Conservation (phyloP, 2,888 invertebrate species). For the Ommatoiulus sabulosus region DNA sequence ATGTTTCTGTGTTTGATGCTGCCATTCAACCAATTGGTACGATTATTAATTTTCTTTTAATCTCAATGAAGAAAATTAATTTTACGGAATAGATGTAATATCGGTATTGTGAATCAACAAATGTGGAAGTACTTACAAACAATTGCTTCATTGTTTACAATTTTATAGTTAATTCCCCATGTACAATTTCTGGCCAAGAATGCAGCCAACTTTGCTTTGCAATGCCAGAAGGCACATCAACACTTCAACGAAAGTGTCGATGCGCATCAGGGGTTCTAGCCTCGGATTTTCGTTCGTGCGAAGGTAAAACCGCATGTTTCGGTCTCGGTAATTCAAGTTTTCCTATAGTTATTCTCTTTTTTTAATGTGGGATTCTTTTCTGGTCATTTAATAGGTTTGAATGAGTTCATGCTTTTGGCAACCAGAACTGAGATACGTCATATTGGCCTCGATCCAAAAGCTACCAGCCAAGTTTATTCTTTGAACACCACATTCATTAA, state of each 20-base stretch:
- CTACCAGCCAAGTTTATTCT: slow-evolving; percentile 85
- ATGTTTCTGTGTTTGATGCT: slow-evolving; percentile 91
- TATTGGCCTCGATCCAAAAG: slow-evolving; percentile 86
- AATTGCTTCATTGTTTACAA: not conserved
- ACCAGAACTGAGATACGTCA: slow-evolving; percentile 94
- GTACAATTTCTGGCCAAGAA: slow-evolving; percentile 67
- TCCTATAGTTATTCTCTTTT: not conserved
- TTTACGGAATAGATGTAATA: not conserved
- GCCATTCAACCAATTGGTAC: slow-evolving; percentile 80
- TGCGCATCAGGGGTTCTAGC: slow-evolving; percentile 88
- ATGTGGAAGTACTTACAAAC: not conserved
- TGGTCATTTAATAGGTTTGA: slow-evolving; percentile 71
- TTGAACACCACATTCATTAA: slow-evolving; percentile 86
- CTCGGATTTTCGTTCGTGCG: slow-evolving; percentile 77
- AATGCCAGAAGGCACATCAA: slow-evolving; percentile 73
- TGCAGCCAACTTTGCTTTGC: slow-evolving; percentile 98
- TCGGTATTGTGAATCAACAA: not conserved
- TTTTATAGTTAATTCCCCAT: slow-evolving; percentile 54
- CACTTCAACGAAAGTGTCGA: slow-evolving; percentile 77
- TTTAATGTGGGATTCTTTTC: not conserved
- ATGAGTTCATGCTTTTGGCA: slow-evolving; percentile 92
- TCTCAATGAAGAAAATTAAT: not conserved
- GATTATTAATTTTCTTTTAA: not conserved
- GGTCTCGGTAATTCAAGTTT: not conserved
- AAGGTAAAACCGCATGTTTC: slow-evolving; percentile 65